Evolutionary conservation across 2,888 invertebrate genomes (phyloP).

Genomic region (Agrilus biguttatus): DNA sequence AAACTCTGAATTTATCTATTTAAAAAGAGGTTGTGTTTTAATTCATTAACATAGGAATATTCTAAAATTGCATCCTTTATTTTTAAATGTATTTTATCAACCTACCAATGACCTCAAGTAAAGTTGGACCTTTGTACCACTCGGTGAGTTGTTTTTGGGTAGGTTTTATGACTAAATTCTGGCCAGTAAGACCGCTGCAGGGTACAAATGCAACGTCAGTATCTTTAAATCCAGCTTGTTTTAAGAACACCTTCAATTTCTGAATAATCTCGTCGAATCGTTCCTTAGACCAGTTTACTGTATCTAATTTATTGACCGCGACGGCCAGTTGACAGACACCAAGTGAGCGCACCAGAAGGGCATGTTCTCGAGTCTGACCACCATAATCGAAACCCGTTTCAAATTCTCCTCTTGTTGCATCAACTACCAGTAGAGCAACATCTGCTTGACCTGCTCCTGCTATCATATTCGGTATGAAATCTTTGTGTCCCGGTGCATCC

Average conservation of each 20-base stretch:
- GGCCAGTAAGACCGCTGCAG: conserved; percentile 91
- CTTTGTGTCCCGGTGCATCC: conserved; percentile 98
- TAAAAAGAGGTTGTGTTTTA: conserved; percentile 10
- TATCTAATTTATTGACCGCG: conserved; percentile 95
- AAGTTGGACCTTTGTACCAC: conserved; percentile 75
- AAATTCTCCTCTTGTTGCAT: conserved; percentile 93
- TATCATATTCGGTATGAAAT: conserved; percentile 99
- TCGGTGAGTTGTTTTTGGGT: conserved; percentile 45
- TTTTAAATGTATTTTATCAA: conserved; percentile 1
- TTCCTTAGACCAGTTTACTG: conserved; percentile 81
- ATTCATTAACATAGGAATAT: background rate
- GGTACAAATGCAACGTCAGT: conserved; percentile 80
- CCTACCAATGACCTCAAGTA: conserved; percentile 71
- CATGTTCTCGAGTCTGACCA: conserved; percentile 96
- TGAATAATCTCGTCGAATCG: conserved; percentile 80
- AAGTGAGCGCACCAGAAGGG: conserved; percentile 72
- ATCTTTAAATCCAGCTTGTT: conserved; percentile 85
- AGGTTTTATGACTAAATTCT: conserved; percentile 66
- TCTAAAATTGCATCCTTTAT: background rate
- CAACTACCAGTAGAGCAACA: conserved; percentile 90
- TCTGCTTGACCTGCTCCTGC: conserved; percentile 97
- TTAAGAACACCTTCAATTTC: conserved; percentile 69
- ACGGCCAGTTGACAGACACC: conserved; percentile 91
- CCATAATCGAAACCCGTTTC: conserved; percentile 98
- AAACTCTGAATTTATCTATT: conserved; percentile 68